These are phyloP conservation scores for Euphonia xanthogaster DNA, from an alignment of 2,797 vertebrate species.

Conservation along the genomic window DNA sequence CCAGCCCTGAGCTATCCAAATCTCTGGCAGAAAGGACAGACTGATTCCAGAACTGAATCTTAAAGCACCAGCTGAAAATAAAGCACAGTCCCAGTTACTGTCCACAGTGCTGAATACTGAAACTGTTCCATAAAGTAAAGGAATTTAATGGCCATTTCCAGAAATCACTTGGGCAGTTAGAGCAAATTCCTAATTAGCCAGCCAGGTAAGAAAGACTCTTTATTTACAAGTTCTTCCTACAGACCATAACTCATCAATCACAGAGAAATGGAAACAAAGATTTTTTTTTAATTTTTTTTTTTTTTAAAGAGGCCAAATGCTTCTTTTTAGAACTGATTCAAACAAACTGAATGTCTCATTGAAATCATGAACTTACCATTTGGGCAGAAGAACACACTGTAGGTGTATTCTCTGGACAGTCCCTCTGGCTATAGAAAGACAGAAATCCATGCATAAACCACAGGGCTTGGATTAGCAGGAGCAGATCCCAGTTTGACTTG, in stretches of 20 bases:
- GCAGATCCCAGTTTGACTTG: neutral
- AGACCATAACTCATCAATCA: constrained; percentile 27
- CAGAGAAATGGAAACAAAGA: neutral
- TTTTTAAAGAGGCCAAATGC: neutral
- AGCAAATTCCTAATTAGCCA: constrained; percentile 56
- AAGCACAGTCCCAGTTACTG: constrained; percentile 45
- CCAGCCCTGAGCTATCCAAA: constrained; percentile 3
- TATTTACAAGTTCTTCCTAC: constrained; percentile 10
- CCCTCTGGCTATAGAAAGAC: constrained; percentile 85
- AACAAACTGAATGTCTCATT: neutral
- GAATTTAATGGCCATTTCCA: constrained; percentile 59
- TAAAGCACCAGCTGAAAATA: neutral
- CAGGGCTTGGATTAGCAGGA: neutral
- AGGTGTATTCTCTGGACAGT: constrained; percentile 88
- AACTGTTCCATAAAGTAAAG: constrained; percentile 33
- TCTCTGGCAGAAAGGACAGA: neutral
- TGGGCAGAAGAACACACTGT: constrained; percentile 95
- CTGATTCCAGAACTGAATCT: constrained; percentile 31
- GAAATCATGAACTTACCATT: constrained; percentile 81
- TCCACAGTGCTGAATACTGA: constrained; percentile 61
- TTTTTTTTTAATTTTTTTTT: neutral
- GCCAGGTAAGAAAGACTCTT: constrained; percentile 22
- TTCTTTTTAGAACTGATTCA: neutral
- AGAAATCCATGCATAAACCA: constrained; percentile 17
- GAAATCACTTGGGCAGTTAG: constrained; percentile 40